Percentiles rank a stretch among this genome's conserved stretches.
Evolutionary conservation across 2,113 vertebrate species (phyloP).

Genomic region (Panthera uncia): DNA sequence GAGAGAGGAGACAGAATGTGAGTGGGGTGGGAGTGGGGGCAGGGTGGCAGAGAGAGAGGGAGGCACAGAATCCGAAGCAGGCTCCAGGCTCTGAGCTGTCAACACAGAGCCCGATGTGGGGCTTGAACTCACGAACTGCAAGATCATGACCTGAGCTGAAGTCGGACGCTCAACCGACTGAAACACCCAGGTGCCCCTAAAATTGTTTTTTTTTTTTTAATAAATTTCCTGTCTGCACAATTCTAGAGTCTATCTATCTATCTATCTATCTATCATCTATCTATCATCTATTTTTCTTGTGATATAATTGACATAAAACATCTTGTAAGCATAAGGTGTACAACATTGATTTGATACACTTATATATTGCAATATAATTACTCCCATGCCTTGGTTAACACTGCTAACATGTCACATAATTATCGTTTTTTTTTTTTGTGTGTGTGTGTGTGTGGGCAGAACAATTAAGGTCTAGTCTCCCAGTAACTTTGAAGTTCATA

Average conservation of each 20-base stretch:
- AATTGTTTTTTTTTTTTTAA: background rate
- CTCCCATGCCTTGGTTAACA: background rate
- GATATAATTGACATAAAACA: background rate
- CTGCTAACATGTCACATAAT: background rate
- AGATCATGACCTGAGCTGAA: too few relatives aligned
- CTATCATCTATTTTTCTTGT: background rate
- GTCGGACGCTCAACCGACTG: too few relatives aligned
- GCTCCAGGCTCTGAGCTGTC: too few relatives aligned
- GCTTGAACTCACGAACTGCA: too few relatives aligned
- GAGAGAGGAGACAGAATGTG: too few relatives aligned
- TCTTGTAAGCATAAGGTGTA: background rate
- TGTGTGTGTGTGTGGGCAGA: background rate
- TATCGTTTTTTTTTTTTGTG: background rate
- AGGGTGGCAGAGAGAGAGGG: too few relatives aligned
- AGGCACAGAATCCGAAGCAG: too few relatives aligned
- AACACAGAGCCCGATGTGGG: too few relatives aligned
- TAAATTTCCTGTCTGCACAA: background rate
- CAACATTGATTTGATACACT: background rate
- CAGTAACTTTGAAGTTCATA: background rate
- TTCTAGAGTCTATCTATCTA: background rate
- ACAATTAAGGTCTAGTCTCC: background rate
- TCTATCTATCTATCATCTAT: background rate
- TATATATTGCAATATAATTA: background rate
- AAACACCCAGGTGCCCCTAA: background rate
- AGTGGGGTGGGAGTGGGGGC: too few relatives aligned